These are phyloP conservation scores for Actinia tenebrosa DNA, from an alignment of 64 coral and sea anemone species.

Conservation along the genomic window DNA sequence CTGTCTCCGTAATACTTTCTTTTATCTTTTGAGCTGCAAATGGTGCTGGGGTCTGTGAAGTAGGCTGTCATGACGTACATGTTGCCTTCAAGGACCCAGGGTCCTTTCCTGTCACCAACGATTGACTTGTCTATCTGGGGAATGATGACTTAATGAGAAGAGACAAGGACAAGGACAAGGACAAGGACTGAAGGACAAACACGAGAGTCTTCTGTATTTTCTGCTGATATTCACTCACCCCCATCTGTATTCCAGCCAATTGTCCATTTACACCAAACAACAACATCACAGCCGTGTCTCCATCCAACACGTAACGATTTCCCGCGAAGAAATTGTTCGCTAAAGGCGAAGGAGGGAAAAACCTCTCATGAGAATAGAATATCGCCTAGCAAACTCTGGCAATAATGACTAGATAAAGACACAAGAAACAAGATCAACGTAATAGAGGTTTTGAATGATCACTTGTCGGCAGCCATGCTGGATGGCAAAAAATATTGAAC, in stretches of 20 bases:
- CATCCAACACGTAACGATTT: constrained; percentile 78
- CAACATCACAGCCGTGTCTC: constrained; percentile 79
- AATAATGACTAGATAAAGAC: no score
- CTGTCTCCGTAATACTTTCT: constrained; percentile 60
- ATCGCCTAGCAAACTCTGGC: no score
- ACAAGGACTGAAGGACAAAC: not conserved
- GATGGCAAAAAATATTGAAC: no score
- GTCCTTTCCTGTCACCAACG: not conserved
- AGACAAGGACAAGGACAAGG: not conserved
- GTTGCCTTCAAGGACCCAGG: constrained; percentile 65
- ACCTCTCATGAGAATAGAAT: not conserved
- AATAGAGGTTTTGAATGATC: no score
- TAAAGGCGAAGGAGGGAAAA: constrained; percentile 11
- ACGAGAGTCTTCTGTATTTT: not conserved
- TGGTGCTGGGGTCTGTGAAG: constrained; percentile 57
- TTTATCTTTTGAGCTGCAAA: constrained; percentile 37
- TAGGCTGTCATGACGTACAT: constrained; percentile 86
- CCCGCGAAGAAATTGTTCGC: constrained; percentile 58
- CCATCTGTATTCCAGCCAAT: constrained; percentile 87
- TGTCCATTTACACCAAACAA: constrained; percentile 73
- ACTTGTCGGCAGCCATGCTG: no score
- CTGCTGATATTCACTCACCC: constrained; percentile 35
- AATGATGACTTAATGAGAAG: not conserved
- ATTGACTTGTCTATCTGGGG: not conserved
- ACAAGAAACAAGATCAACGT: no score